Base-by-base conservation (phyloP, 2,888 invertebrate genomes). In the Nephrotoma guestfalica region DNA sequence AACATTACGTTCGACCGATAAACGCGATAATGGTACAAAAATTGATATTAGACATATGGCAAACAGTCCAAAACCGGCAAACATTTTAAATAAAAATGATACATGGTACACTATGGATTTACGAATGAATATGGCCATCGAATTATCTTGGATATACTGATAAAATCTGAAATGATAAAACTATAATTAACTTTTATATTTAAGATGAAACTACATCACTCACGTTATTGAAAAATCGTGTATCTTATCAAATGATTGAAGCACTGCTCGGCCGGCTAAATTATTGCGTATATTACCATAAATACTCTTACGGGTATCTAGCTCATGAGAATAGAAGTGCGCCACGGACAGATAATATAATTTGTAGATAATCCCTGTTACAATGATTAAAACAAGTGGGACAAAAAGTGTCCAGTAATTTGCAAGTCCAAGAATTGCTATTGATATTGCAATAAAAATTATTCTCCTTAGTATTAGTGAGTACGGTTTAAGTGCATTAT, bases 201-300 rank as follows among this genome's bases (percentile, higher is more conserved):
- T 86, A 40, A 40, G 41, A 11, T 40, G 13, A 51, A 51, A 51
- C 71, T 2, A 71, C 47, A 11, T 42, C 57, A 86, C 86, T 83
- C 57, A 87, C 87, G 87, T 86, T 41, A 40, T 30, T 84, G 86
- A 86, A 86, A 86, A 87, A 41, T 87, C 87, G 4, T 86, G 86
- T 45, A 85, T 41, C 18, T 83, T 86, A 85, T 87, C 87, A 41
- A 87, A 87, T 18, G 87, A 87, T 47, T 88, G 87, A 42, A 88
- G 84, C 4, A 87, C 88, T 83, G 87, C 86, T 9, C 88, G 87
- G 11, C 87, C 87, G 9, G 83, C 40, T 42, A 88, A 85, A 41
- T 86, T 87, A 47, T 87, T 87, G 30, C 47, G 86, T 42, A 87
- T 30, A 0, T 43, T 41, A 40, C 41, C 13, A 41, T 86, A 84